Percentiles rank a stretch among this genome's conserved stretches.
These are phyloP conservation scores for Allobates femoralis DNA, from an alignment of 2,797 vertebrate genomes.

Conservation along the genomic window DNA sequence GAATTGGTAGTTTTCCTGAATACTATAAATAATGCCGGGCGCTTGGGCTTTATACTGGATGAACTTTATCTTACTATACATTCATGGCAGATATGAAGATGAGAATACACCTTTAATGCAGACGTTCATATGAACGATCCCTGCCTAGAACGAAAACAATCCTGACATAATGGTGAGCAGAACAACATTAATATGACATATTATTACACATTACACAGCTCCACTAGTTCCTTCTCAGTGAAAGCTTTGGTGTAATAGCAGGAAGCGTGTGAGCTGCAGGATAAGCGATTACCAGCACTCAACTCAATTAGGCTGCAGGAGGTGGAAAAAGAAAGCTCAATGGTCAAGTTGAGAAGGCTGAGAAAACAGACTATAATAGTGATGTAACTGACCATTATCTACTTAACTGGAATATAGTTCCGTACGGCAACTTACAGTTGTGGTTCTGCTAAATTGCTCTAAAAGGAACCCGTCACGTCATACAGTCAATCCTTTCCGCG, in stretches of 20 bases:
- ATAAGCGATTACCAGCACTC: conserved; percentile 29
- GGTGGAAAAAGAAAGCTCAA: neutral
- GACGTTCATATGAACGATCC: neutral
- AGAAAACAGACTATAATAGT: neutral
- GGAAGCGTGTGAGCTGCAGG: neutral
- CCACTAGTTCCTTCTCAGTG: conserved; percentile 2
- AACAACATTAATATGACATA: neutral
- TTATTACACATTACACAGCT: neutral
- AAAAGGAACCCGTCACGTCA: no score
- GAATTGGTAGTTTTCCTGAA: no score
- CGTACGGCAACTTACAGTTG: neutral
- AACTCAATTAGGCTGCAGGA: conserved; percentile 29
- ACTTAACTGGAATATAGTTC: neutral
- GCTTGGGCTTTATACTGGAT: no score
- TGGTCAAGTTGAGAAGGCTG: neutral
- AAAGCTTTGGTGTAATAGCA: conserved; percentile 19
- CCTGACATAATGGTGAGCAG: neutral
- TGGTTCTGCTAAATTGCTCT: neutral
- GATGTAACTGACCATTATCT: conserved; percentile 1
- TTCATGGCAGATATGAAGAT: no score
- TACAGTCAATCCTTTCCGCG: no score
- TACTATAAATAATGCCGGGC: no score
- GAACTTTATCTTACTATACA: no score
- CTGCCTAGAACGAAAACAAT: neutral
- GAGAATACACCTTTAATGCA: neutral